Base-by-base conservation (phyloP, 2,797 vertebrate genomes). In the Cynopterus sphinx region DNA sequence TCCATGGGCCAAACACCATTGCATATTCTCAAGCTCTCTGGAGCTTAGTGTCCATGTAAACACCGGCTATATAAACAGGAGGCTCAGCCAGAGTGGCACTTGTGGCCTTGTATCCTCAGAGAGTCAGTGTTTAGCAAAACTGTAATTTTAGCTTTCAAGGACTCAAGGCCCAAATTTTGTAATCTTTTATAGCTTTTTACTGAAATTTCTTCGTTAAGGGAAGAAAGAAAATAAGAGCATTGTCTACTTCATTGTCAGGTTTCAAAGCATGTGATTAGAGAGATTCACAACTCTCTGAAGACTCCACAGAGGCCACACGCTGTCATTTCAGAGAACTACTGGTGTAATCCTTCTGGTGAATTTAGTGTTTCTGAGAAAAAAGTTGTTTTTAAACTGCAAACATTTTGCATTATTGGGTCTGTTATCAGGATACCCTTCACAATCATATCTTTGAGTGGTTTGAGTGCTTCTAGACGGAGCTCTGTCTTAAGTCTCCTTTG, bases 321-420 rank as follows among this genome's bases (percentile, higher is more conserved):
- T 82, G 41, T 36, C 43, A 17, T 61, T 59, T 73, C 55, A 82
- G 85, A 55, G 57, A 41, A 71, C 24, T 36, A 9, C 57, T 41
- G 39, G 81, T 55, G 15, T 39, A 12, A 79, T 26, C 51, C 53
- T 82, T 21, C 28, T n/a, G 63, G 8, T 61, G 51, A 68, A 75
- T 91, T 87, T 65, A 67, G 39, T 90, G 39, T 70, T 93, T 70
- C 53, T 93, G 33, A 92, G 65, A 93, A 94, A 71, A 91, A 87
- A 79, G 33, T 53, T 87, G 28, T 31, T 59, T 90, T 94, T 33
- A 79, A 92, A 51, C 90, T 91, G 17, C 21, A 94, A 88, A 65
- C 61, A 21, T 11, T 82, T 88, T 77, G 28, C 49, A 67, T 61
- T 28, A 13, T 67, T 65, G 33, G 22, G 2, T 19, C 26, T 11